phyloP scores from a whole-genome alignment of 2,797 vertebrate species.

The Scomberomorus guttatus region DNA sequence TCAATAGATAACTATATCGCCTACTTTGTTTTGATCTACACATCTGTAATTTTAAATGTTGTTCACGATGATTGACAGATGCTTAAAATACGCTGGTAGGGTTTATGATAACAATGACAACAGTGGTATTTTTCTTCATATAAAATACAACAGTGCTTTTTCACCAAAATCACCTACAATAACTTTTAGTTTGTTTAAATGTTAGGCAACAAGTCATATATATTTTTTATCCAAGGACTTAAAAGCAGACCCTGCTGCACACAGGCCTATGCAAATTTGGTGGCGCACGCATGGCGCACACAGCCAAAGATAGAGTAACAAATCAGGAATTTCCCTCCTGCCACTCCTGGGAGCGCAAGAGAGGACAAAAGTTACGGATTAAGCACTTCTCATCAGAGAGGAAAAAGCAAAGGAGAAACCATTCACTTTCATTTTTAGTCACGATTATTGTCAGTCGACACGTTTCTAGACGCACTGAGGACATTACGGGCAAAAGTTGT shows the following conservation, averaged over 20 bases:
- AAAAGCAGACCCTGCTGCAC: constrained; percentile 60
- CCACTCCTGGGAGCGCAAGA: constrained; percentile 85
- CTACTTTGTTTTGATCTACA: not conserved
- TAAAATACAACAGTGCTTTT: not conserved
- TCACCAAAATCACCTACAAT: not conserved
- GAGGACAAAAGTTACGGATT: constrained; percentile 73
- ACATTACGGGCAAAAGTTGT: not conserved
- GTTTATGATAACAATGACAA: not conserved
- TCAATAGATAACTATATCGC: not conserved
- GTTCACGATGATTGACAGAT: not conserved
- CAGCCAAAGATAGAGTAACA: constrained; percentile 88
- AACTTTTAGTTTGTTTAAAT: not conserved
- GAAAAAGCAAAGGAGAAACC: constrained; percentile 25
- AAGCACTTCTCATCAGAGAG: constrained; percentile 56
- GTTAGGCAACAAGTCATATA: not conserved
- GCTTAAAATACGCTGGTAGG: not conserved
- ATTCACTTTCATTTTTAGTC: not conserved
- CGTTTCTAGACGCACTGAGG: constrained; percentile 14
- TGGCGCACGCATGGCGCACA: constrained; percentile 79
- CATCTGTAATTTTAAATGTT: not conserved
- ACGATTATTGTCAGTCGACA: constrained; percentile 6
- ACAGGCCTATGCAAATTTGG: constrained; percentile 69
- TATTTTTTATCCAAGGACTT: not conserved
- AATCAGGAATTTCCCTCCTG: constrained; percentile 90
- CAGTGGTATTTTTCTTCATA: not conserved